Percentiles rank a stretch among this genome's conserved stretches.
These are phyloP conservation scores for Saturnia pavonia DNA, from an alignment of 2,888 invertebrate species.

Conservation along the genomic window DNA sequence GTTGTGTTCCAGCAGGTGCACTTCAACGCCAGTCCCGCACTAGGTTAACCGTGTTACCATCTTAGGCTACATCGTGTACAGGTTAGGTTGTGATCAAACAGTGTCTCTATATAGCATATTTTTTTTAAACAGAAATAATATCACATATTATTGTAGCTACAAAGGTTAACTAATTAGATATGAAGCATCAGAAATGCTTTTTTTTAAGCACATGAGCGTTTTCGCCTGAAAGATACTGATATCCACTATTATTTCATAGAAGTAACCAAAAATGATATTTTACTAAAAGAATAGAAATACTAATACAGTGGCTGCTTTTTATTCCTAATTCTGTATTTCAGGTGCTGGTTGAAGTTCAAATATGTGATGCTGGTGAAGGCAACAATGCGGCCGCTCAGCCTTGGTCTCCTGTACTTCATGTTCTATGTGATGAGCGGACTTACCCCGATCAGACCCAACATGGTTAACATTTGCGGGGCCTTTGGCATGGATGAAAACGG, in stretches of 20 bases:
- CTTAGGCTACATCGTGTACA: too few relatives aligned
- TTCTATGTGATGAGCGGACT: slow-evolving; percentile 78
- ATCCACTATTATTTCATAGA: background rate
- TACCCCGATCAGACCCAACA: slow-evolving; percentile 74
- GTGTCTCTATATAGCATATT: too few relatives aligned
- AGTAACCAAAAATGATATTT: background rate
- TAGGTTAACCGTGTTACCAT: too few relatives aligned
- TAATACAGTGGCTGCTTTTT: background rate
- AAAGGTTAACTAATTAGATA: too few relatives aligned
- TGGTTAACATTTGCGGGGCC: slow-evolving; percentile 77
- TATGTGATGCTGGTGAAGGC: slow-evolving; percentile 76
- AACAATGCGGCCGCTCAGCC: slow-evolving; percentile 70
- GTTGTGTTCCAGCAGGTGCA: too few relatives aligned
- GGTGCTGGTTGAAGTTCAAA: slow-evolving; percentile 56
- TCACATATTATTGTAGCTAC: too few relatives aligned
- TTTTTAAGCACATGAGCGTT: too few relatives aligned
- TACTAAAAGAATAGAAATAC: background rate
- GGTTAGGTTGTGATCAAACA: too few relatives aligned
- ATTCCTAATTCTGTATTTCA: slow-evolving; percentile 34
- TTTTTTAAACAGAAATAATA: too few relatives aligned
- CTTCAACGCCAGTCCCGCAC: too few relatives aligned
- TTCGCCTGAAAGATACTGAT: too few relatives aligned
- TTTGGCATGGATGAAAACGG: slow-evolving; percentile 68
- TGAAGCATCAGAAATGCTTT: too few relatives aligned
- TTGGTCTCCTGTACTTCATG: slow-evolving; percentile 75